phyloP scores from a whole-genome alignment of 2,888 invertebrate species.

The Leptopilina syphax region DNA sequence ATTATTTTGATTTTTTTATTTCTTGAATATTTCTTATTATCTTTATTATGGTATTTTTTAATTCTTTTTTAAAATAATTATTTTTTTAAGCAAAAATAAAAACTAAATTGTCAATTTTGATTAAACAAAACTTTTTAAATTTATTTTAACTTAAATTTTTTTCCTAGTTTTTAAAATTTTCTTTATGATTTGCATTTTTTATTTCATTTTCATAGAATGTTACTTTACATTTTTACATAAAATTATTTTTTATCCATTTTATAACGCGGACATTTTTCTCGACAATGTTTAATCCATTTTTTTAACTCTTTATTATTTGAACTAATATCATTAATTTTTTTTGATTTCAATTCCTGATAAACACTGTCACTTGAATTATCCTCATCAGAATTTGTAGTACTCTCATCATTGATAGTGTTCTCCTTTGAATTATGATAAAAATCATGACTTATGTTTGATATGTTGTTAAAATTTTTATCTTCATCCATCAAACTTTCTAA shows the following conservation, averaged over 20 bases:
- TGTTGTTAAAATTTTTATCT: not conserved
- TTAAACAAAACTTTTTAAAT: no score
- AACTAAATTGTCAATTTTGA: no score
- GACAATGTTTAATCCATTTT: slow-evolving; percentile 60
- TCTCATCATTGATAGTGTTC: not conserved
- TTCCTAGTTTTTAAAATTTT: not conserved
- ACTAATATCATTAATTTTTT: no score
- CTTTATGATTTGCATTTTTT: not conserved
- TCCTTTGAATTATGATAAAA: not conserved
- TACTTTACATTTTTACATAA: not conserved
- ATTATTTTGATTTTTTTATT: no score
- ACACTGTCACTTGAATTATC: not conserved
- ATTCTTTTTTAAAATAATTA: no score
- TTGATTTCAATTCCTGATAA: not conserved
- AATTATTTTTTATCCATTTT: slow-evolving; percentile 5
- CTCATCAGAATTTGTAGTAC: not conserved
- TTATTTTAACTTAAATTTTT: no score
- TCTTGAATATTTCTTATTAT: no score
- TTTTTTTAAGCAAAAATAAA: no score
- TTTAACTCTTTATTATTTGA: slow-evolving; percentile 53
- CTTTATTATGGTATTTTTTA: no score
- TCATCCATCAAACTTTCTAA: not conserved
- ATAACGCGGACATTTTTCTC: slow-evolving; percentile 53
- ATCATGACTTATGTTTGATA: not conserved
- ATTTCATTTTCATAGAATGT: no score